Percentiles rank a stretch among this genome's conserved stretches.
Conservation (phyloP, 2,888 invertebrate genomes). For the Acanthosepion esculentum region DNA sequence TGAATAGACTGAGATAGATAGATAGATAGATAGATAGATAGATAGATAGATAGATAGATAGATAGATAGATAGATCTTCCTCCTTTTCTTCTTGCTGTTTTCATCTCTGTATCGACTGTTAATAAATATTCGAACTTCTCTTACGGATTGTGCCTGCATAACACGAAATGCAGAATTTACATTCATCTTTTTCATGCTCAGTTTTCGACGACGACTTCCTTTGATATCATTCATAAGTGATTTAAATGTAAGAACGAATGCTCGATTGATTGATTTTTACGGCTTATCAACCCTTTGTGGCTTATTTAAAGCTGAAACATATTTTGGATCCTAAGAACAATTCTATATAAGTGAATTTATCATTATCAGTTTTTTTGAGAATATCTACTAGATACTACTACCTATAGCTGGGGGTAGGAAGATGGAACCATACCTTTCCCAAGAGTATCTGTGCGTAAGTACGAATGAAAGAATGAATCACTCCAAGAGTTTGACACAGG, state of each 20-base stretch:
- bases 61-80: not conserved
- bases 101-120: not conserved
- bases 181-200: not conserved
- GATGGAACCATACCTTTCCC: too few species aligned
- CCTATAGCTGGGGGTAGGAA: too few species aligned
- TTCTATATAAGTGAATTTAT: too few species aligned
- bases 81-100: not conserved
- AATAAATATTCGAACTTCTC: not conserved
- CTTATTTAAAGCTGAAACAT: too few species aligned
- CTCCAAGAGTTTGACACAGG: not conserved
- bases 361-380: too few species aligned
- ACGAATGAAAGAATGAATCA: too few species aligned
- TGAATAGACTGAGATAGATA: not conserved
- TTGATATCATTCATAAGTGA: not conserved
- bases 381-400: too few species aligned
- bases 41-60: conserved; percentile 18
- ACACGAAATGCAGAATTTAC: not conserved
- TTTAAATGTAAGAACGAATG: not conserved
- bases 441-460: too few species aligned
- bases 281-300: too few species aligned
- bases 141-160: not conserved
- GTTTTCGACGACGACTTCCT: not conserved
- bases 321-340: too few species aligned
- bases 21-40: not conserved
- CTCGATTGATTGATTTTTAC: too few species aligned